These are phyloP conservation scores for Neopelma chrysocephalum DNA, from an alignment of 2,797 vertebrate genomes.

Conservation along the genomic window DNA sequence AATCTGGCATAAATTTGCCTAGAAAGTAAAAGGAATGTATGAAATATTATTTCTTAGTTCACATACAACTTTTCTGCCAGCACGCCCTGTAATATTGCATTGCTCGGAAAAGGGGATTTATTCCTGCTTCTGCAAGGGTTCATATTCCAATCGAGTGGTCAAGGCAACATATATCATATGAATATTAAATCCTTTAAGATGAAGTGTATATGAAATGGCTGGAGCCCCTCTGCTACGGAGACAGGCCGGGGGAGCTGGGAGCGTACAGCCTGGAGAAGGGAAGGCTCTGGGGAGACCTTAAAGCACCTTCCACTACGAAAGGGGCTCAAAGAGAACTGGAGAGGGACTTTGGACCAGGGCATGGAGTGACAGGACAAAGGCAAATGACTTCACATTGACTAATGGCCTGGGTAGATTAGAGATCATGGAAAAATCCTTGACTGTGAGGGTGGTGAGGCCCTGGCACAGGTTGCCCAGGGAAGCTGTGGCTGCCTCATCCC, in stretches of 20 bases:
- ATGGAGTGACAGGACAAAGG: neutral
- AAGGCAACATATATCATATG: neutral
- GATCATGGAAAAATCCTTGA: neutral
- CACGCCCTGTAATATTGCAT: neutral
- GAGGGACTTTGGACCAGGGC: neutral
- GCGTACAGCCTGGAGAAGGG: neutral
- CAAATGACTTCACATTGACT: neutral
- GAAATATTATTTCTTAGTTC: conserved; percentile 56
- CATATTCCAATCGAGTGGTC: neutral
- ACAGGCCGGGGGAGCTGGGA: neutral
- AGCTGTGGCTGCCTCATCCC: neutral
- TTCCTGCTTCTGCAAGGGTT: conserved; percentile 7
- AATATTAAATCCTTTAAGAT: neutral
- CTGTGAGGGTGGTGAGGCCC: neutral
- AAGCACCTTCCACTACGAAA: neutral
- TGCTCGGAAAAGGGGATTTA: neutral
- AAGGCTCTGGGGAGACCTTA: neutral
- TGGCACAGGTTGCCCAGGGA: neutral
- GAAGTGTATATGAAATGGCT: neutral
- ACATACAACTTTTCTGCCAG: conserved; percentile 8
- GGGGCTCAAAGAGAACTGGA: neutral
- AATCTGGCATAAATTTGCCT: conserved; percentile 61
- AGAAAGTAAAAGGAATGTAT: conserved; percentile 58
- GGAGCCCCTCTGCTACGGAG: neutral
- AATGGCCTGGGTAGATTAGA: neutral